Evolutionary conservation across 1,140 invertebrate species (phyloP), one percentile per base, ranked within the genome.

Genomic region (Calycopis cecrops): DNA sequence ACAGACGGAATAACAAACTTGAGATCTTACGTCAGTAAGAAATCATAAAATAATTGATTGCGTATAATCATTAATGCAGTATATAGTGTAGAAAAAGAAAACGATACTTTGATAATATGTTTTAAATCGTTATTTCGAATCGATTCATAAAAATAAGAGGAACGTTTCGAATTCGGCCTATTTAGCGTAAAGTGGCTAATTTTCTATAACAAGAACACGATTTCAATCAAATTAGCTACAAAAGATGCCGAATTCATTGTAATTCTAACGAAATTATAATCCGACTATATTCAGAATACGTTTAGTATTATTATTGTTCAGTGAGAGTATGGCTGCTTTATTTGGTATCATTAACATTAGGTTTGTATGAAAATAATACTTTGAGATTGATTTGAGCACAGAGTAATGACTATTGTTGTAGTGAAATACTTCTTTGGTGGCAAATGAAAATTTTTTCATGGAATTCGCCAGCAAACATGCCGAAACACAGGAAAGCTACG

Each of bases 181-280:
- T 61, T 61, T 49, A 52, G 47, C 38, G 49, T 47, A 54, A 61
- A 57, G 56, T 61, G 55, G 49, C 44, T 40, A 48, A 52, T 57
- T 57, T 44, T 16, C 40, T 14, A 14, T 44, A 40, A 40, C 38
- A 40, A 28, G 42, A 60, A 48, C 59, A 59, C 57, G 65, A 67
- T 52, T 59, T 67, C 62, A 57, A 67, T 67, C 59, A 58, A 67
- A 67, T 67, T 61, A 59, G 59, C 59, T 61, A 59, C 59, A 57
- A 54, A 57, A 42, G 57, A 50, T 55, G 55, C 60, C 60, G 60
- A 56, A 58, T 52, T 59, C 42, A 38, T 58, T 49, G 28, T 18
- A 40, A 49, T 60, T 44, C 48, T 54, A 57, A 56, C 56, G 6
- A 48, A 38, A 17, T 52, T 48, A 58, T 57, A 49, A 61, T 17